A percentile compares a stretch with the other conserved stretches of the same genome.
Conservation (phyloP, 2,888 invertebrate species). For the Rhabditoides inermis region DNA sequence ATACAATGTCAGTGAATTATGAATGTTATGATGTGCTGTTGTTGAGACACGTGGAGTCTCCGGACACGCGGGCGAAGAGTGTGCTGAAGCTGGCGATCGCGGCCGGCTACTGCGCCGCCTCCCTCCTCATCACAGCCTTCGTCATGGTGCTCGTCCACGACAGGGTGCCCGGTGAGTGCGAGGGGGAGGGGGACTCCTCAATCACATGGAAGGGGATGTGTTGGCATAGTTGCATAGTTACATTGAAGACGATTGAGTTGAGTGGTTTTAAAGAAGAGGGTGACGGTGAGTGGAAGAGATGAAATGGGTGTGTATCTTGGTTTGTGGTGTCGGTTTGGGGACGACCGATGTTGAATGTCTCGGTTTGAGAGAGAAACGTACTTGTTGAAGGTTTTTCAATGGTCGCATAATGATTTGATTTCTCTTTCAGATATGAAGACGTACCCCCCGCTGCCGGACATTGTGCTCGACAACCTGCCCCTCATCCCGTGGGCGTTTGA, state of each 20-base stretch:
- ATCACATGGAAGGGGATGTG: no score
- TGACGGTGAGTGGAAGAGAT: no score
- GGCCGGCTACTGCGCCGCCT: conserved; percentile 77
- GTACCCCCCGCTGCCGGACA: conserved; percentile 94
- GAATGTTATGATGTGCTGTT: conserved; percentile 8
- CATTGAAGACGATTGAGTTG: no score
- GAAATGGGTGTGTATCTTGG: no score
- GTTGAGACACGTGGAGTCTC: conserved; percentile 39
- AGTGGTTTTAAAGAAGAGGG: no score
- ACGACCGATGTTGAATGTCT: no score
- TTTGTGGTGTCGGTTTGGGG: no score
- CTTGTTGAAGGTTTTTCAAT: not conserved
- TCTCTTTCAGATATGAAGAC: conserved; percentile 81
- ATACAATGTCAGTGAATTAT: not conserved
- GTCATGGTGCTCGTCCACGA: conserved; percentile 99
- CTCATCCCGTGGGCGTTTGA: conserved; percentile 99
- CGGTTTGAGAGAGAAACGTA: no score
- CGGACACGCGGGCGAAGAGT: conserved; percentile 42
- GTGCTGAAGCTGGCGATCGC: conserved; percentile 72
- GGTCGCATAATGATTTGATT: no score
- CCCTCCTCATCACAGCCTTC: conserved; percentile 91
- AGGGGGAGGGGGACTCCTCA: no score
- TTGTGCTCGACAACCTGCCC: conserved; percentile 95
- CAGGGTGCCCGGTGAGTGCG: conserved; percentile 58
- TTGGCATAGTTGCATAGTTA: no score